Conservation (phyloP, 2,797 vertebrate genomes). For the Fistularia commersonii region DNA sequence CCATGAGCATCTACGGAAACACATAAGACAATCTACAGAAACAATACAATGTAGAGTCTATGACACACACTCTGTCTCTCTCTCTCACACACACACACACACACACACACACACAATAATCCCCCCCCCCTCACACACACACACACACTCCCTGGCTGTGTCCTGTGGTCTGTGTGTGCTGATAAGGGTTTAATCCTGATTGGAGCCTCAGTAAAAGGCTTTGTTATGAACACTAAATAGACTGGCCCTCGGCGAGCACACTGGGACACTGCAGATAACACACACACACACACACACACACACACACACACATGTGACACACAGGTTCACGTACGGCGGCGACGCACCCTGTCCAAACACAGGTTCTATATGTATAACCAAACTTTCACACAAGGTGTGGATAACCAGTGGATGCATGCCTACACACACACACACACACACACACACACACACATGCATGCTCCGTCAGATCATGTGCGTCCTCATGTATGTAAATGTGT, state of each 20-base stretch:
- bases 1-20: slow-evolving; percentile 15
- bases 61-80: slow-evolving; percentile 12
- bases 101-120: slow-evolving; percentile 20
- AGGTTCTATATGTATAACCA: slow-evolving; percentile 18
- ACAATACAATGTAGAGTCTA: slow-evolving; percentile 54
- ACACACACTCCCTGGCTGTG: slow-evolving; percentile 55
- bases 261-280: slow-evolving; percentile 71
- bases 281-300: slow-evolving; percentile 47
- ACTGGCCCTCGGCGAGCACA: slow-evolving; percentile 74
- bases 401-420: slow-evolving; percentile 20
- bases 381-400: slow-evolving; percentile 22
- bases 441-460: slow-evolving; percentile 4
- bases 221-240: slow-evolving; percentile 80
- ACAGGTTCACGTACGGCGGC: slow-evolving; percentile 9
- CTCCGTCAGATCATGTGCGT: slow-evolving; percentile 22
- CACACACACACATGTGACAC: slow-evolving; percentile 17
- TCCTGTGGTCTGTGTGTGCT: slow-evolving; percentile 72
- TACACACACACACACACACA: slow-evolving; percentile 20
- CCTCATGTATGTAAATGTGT: slow-evolving; percentile 38
- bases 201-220: slow-evolving; percentile 75
- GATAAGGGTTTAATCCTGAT: slow-evolving; percentile 77
- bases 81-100: slow-evolving; percentile 15
- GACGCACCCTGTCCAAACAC: slow-evolving; percentile 19
- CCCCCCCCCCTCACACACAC: no score
- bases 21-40: slow-evolving; percentile 26